These are phyloP conservation scores for Paratrypauchen microcephalus DNA, from an alignment of 2,797 vertebrate species.

Conservation along the genomic window DNA sequence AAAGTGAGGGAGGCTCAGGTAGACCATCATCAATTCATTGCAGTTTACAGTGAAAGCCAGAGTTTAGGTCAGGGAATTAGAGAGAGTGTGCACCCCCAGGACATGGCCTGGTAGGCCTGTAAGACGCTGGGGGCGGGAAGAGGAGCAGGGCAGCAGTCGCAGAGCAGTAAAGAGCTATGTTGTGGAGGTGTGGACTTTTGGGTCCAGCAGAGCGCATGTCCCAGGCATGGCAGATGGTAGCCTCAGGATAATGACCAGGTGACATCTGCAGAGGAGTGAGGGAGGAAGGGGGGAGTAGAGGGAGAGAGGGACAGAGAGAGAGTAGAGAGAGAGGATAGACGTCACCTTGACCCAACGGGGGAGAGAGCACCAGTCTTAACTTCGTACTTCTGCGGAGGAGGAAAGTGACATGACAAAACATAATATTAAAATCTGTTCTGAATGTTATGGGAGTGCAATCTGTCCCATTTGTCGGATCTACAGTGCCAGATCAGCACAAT, in stretches of 20 bases:
- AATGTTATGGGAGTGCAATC: neutral
- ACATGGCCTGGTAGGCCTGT: slow-evolving; percentile 40
- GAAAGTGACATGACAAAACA: neutral
- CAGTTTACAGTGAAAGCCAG: slow-evolving; percentile 43
- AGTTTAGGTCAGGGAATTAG: slow-evolving; percentile 49
- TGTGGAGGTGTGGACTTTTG: slow-evolving; percentile 30
- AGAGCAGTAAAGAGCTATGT: slow-evolving; percentile 24
- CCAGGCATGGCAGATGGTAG: slow-evolving; percentile 74
- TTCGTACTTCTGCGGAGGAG: slow-evolving; percentile 26
- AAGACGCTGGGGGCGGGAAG: slow-evolving; percentile 47
- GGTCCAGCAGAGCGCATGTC: slow-evolving; percentile 56
- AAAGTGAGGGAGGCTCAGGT: slow-evolving; percentile 51
- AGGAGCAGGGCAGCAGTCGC: slow-evolving; percentile 52
- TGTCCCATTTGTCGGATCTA: neutral
- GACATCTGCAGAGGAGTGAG: slow-evolving; percentile 74
- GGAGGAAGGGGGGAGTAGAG: slow-evolving; percentile 21
- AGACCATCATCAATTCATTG: slow-evolving; percentile 63
- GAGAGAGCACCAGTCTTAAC: slow-evolving; percentile 49
- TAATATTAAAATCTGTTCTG: neutral
- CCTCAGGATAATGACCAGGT: slow-evolving; percentile 67
- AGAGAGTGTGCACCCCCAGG: slow-evolving; percentile 43
- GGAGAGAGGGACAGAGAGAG: neutral
- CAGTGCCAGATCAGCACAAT: neutral
- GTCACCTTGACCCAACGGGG: slow-evolving; percentile 63
- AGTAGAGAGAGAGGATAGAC: neutral